phyloP scores from a whole-genome alignment of 2,113 vertebrate genomes.

The Lycocorax pyrrhopterus region DNA sequence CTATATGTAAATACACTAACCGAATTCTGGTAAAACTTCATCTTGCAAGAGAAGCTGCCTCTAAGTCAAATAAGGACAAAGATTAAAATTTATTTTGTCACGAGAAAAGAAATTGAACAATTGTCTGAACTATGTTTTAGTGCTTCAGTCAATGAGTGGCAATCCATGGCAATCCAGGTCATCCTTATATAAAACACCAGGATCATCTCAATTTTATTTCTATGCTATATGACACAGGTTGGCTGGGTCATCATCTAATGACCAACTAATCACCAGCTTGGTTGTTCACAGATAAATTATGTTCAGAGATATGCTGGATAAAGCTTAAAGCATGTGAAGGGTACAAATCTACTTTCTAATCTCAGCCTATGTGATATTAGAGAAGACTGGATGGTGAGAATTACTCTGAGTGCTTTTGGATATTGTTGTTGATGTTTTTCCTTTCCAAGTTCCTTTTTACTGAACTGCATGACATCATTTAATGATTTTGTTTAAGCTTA shows the following conservation, averaged over 20 bases:
- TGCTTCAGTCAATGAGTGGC: background rate
- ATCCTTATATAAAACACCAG: background rate
- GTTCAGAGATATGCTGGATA: background rate
- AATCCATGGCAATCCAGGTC: background rate
- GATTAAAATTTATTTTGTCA: background rate
- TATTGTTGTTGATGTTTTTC: rapidly evolving
- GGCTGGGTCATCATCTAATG: background rate
- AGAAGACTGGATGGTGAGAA: background rate
- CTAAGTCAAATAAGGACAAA: background rate
- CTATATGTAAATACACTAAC: background rate
- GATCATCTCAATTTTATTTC: background rate
- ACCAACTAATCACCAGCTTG: background rate
- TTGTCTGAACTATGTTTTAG: background rate
- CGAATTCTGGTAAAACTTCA: background rate
- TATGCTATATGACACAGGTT: background rate
- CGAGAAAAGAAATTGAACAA: background rate
- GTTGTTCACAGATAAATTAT: background rate
- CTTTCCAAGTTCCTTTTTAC: background rate
- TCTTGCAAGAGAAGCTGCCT: background rate
- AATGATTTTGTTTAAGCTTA: background rate
- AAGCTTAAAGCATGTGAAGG: background rate
- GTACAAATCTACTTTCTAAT: background rate
- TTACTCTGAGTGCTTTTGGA: background rate
- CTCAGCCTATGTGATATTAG: background rate
- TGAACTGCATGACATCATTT: background rate